phyloP scores from a whole-genome alignment of 2,113 vertebrate genomes.

The Tetrao urogallus region DNA sequence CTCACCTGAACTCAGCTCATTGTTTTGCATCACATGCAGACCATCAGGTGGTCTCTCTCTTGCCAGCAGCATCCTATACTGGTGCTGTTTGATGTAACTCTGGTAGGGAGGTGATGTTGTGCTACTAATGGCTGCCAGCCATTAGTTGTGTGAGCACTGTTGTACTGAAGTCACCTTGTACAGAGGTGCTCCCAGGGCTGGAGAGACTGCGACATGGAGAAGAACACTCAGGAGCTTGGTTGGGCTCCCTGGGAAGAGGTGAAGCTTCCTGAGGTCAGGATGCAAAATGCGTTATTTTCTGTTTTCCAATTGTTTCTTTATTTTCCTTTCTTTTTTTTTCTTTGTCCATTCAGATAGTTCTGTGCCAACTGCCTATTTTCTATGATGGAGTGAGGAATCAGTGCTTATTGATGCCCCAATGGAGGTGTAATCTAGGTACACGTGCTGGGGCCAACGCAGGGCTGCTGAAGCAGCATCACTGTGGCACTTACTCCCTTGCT shows the following conservation, averaged over 20 bases:
- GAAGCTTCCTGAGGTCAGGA: not conserved
- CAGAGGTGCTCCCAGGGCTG: not conserved
- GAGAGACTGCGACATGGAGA: not conserved
- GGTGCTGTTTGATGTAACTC: not conserved
- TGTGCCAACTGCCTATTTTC: not conserved
- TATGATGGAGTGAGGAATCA: not conserved
- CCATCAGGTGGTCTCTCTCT: not conserved
- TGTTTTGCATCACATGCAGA: fast-evolving
- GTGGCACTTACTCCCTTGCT: fast-evolving
- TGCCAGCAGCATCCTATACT: not conserved
- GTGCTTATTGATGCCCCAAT: not conserved
- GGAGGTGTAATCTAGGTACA: not conserved
- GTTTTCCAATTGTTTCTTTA: not conserved
- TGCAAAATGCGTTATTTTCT: not conserved
- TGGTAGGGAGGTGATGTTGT: not conserved
- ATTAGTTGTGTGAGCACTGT: not conserved
- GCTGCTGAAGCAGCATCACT: not conserved
- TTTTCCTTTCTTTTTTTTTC: not conserved
- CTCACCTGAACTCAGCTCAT: not conserved
- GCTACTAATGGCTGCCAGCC: not conserved
- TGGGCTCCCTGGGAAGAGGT: not conserved
- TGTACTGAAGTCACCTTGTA: not conserved
- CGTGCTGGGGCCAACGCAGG: fast-evolving
- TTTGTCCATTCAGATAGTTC: not conserved
- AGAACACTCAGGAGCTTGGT: not conserved